phyloP scores from a whole-genome alignment of 2,113 vertebrate species.

The Leptobrachium leishanense region DNA sequence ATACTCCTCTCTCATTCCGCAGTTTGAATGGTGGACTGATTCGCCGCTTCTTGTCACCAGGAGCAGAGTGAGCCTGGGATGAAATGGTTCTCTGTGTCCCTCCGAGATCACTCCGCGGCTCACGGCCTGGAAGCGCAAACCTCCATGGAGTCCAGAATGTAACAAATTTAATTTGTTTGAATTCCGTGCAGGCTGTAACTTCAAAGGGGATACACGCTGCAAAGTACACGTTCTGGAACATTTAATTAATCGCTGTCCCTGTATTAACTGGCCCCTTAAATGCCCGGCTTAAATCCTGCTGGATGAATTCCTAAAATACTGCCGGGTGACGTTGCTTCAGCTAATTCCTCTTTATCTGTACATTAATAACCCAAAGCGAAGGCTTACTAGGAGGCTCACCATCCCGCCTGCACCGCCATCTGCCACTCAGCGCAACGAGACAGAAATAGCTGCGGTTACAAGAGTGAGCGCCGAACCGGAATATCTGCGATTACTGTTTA shows the following conservation, averaged over 20 bases:
- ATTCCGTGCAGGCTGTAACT: too few species aligned
- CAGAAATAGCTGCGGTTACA: conserved; percentile 2
- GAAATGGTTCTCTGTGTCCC: too few species aligned
- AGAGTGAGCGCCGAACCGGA: not conserved
- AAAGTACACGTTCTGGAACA: not conserved
- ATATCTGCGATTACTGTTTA: not conserved
- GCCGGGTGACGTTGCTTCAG: not conserved
- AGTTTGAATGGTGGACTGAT: too few species aligned
- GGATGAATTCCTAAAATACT: conserved; percentile 1
- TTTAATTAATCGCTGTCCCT: not conserved
- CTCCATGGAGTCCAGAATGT: too few species aligned
- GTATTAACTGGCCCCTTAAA: too few species aligned
- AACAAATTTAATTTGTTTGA: too few species aligned
- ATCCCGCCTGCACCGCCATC: not conserved
- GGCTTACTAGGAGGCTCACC: conserved; percentile 11
- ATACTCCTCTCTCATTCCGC: too few species aligned
- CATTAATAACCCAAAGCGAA: conserved; percentile 10
- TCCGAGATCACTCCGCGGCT: too few species aligned
- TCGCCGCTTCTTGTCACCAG: too few species aligned
- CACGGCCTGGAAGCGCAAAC: too few species aligned
- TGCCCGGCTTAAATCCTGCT: not conserved
- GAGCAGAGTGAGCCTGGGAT: too few species aligned
- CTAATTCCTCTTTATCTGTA: not conserved
- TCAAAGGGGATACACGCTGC: too few species aligned
- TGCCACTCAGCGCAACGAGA: conserved; percentile 7